Conservation (phyloP, 2,797 vertebrate species). For the Triplophysa yarkandensis region DNA sequence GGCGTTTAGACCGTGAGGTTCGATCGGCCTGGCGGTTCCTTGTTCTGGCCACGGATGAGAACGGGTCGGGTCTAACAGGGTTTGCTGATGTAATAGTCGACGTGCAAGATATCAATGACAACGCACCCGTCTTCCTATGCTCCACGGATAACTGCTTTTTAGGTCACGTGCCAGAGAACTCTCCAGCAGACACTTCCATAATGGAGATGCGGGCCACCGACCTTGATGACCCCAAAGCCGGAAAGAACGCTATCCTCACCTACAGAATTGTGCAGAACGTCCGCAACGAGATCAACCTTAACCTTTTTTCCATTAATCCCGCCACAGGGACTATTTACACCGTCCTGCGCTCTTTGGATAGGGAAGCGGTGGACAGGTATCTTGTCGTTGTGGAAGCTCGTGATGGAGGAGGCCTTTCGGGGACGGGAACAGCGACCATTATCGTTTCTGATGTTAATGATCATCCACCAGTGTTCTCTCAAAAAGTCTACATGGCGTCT, state of each 20-base stretch:
- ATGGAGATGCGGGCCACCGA: slow-evolving; percentile 89
- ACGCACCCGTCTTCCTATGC: slow-evolving; percentile 83
- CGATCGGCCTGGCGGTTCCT: slow-evolving; percentile 82
- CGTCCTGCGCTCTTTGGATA: slow-evolving; percentile 80
- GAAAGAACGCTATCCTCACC: slow-evolving; percentile 79
- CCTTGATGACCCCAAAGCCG: slow-evolving; percentile 82
- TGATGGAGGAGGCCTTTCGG: slow-evolving; percentile 85
- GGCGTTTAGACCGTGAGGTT: slow-evolving; percentile 82
- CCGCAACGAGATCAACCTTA: slow-evolving; percentile 85
- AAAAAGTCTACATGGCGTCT: slow-evolving; percentile 77
- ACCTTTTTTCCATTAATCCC: slow-evolving; percentile 85
- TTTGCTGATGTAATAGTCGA: slow-evolving; percentile 88
- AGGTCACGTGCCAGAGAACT: slow-evolving; percentile 81
- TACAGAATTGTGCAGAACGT: slow-evolving; percentile 87
- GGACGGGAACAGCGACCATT: slow-evolving; percentile 88
- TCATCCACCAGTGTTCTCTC: slow-evolving; percentile 84
- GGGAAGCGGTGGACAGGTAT: slow-evolving; percentile 81
- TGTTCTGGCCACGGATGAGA: slow-evolving; percentile 86
- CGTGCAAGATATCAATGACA: slow-evolving; percentile 85
- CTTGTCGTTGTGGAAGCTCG: slow-evolving; percentile 84
- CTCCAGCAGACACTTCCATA: slow-evolving; percentile 82
- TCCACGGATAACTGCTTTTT: slow-evolving; percentile 78
- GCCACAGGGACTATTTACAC: slow-evolving; percentile 84
- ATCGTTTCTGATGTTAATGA: slow-evolving; percentile 85
- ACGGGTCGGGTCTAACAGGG: slow-evolving; percentile 83